phyloP scores from a whole-genome alignment of 2,888 invertebrate species.

The Actias luna region DNA sequence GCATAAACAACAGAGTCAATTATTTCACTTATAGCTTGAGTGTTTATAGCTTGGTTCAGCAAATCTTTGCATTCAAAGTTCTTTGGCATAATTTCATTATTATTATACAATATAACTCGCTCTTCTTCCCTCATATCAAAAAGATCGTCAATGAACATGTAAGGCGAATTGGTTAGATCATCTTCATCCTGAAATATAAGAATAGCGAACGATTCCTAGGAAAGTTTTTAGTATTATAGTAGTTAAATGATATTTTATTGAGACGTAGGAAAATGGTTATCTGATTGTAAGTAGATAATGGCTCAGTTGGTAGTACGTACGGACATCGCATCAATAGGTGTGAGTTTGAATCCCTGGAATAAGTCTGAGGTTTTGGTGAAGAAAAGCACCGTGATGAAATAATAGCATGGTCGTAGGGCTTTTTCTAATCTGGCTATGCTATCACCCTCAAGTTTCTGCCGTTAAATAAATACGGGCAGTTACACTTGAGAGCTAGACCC shows the following conservation, averaged over 20 bases:
- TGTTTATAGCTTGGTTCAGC: constrained; percentile 41
- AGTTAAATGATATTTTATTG: neutral
- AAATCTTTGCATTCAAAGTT: constrained; percentile 37
- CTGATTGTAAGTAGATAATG: too few species aligned
- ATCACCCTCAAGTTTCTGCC: too few species aligned
- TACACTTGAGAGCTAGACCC: too few species aligned
- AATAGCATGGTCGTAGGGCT: too few species aligned
- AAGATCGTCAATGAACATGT: constrained; percentile 62
- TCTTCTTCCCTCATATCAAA: constrained; percentile 72
- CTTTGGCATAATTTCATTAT: constrained; percentile 34
- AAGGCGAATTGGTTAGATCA: constrained; percentile 56
- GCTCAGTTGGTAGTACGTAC: too few species aligned
- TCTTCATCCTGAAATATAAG: constrained; percentile 41
- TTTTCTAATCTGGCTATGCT: too few species aligned
- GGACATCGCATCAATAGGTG: too few species aligned
- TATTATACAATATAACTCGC: constrained; percentile 37
- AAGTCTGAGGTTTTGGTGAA: too few species aligned
- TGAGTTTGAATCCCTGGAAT: too few species aligned
- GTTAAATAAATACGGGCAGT: too few species aligned
- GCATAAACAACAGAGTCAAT: constrained; percentile 52
- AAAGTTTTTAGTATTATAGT: constrained; percentile 7
- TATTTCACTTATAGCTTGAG: constrained; percentile 48
- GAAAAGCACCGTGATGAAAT: too few species aligned
- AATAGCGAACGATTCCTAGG: neutral
- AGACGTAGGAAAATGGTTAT: neutral